Conservation (phyloP, 1,140 invertebrate species). For the Campodea augens region DNA sequence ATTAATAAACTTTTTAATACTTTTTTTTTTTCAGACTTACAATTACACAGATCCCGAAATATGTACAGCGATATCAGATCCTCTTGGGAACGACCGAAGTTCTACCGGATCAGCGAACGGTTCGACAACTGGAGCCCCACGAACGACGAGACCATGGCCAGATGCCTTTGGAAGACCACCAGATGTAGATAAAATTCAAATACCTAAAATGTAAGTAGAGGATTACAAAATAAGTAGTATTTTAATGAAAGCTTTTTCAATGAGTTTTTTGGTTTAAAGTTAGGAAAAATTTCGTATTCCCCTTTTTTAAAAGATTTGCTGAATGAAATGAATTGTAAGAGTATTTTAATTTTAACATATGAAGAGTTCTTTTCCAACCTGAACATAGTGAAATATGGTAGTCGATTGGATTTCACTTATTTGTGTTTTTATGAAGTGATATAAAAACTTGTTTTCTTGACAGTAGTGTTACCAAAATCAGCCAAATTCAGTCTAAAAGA, state of each 20-base stretch:
- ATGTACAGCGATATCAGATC: too few species aligned
- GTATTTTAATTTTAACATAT: constrained; percentile 8
- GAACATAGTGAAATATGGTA: background rate
- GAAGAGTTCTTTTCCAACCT: background rate
- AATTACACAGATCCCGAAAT: too few species aligned
- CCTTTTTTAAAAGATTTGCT: background rate
- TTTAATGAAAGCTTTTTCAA: background rate
- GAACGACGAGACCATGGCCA: constrained; percentile 59
- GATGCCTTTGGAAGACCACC: constrained; percentile 80
- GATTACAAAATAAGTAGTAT: background rate
- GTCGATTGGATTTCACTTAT: too few species aligned
- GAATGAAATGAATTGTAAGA: constrained; percentile 3
- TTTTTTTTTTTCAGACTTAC: too few species aligned
- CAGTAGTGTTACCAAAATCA: too few species aligned
- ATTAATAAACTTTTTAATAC: too few species aligned
- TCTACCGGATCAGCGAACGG: constrained; percentile 37
- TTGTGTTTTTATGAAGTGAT: too few species aligned
- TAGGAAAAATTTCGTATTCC: background rate
- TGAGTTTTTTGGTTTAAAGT: background rate
- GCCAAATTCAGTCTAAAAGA: too few species aligned
- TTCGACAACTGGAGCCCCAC: constrained; percentile 36
- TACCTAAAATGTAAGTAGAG: constrained; percentile 85
- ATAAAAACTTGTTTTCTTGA: too few species aligned
- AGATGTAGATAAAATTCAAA: constrained; percentile 88
- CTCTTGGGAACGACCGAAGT: too few species aligned